These are phyloP conservation scores for Pleuronectes platessa DNA, from an alignment of 2,113 vertebrate genomes.

Conservation along the genomic window DNA sequence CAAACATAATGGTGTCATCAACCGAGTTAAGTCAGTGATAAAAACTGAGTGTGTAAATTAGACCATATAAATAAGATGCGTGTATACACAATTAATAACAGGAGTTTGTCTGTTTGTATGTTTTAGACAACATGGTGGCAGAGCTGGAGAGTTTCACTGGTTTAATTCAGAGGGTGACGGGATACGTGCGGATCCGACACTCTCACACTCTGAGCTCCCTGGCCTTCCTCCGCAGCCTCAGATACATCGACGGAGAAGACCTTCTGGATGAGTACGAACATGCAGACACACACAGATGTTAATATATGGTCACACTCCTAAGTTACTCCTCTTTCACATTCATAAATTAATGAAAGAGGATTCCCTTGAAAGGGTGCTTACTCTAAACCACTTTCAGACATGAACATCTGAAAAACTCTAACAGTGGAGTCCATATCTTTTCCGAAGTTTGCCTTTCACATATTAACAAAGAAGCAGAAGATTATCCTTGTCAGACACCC, in stretches of 20 bases:
- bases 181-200: slow-evolving; percentile 93
- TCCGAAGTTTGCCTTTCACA: too few species aligned
- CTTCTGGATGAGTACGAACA: slow-evolving; percentile 88
- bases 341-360: background rate
- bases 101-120: slow-evolving; percentile 15
- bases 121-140: slow-evolving; percentile 91
- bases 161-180: slow-evolving; percentile 95
- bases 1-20: background rate
- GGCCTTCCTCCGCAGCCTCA: slow-evolving; percentile 94
- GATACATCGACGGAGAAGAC: slow-evolving; percentile 91
- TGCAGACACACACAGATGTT: background rate
- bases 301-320: background rate
- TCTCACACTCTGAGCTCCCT: slow-evolving; percentile 93
- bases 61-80: background rate
- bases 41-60: background rate
- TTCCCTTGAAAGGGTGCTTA: background rate
- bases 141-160: slow-evolving; percentile 98
- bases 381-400: too few species aligned
- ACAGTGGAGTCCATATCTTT: too few species aligned
- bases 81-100: background rate
- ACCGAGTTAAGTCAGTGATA: background rate
- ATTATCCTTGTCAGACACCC: too few species aligned
- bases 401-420: too few species aligned
- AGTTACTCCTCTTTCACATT: background rate
- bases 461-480: too few species aligned